Evolutionary conservation across 2,113 vertebrate species (phyloP), one percentile per base, ranked within the genome.

Genomic region (Myiozetetes cayanensis): DNA sequence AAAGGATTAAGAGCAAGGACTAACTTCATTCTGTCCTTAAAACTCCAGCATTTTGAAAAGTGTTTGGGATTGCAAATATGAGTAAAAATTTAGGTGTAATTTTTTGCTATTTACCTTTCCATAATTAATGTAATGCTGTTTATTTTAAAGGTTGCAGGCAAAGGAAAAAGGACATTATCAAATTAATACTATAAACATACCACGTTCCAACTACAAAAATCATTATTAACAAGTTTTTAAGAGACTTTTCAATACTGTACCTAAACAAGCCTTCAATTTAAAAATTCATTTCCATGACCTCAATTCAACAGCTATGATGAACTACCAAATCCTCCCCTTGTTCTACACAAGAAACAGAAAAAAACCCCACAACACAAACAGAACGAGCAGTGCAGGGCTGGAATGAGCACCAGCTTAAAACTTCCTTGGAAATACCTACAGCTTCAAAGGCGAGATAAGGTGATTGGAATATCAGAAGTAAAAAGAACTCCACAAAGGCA

Each of bases 1-100:
- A 85, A 89, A 39, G 55, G 52, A 87, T 94, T 91, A 90, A 81
- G n/a, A 63, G 77, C 31, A 77, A 28, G 9, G 14, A 81, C 16
- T 37, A 49, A 65, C 41, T 94, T 65, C 43, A 33, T 49, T 44
- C 39, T 81, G 49, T 27, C 76, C 80, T 77, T 84, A 55, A 83
- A 84, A 35, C 14, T 41, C 24, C 49, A 78, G n/a, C 28, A 23
- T 46, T 90, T 80, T n/a, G 25, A 66, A 30, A 76, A 73, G 14
- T 12, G 24, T 10, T 15, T 11, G 24, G 44, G 56, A 78, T 5
- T 39, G 41, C 6, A 87, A 5, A 4, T 17, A 35, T 20, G 20
- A 61, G 37, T 15, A 52, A 76, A 76, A 58, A 58, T 28, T 21
- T 15, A 46, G 14, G 21, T 33, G 10, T 12, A 7, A 72, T 74